Conservation (phyloP, 2,113 vertebrate genomes). For the Ailuropoda melanoleuca region DNA sequence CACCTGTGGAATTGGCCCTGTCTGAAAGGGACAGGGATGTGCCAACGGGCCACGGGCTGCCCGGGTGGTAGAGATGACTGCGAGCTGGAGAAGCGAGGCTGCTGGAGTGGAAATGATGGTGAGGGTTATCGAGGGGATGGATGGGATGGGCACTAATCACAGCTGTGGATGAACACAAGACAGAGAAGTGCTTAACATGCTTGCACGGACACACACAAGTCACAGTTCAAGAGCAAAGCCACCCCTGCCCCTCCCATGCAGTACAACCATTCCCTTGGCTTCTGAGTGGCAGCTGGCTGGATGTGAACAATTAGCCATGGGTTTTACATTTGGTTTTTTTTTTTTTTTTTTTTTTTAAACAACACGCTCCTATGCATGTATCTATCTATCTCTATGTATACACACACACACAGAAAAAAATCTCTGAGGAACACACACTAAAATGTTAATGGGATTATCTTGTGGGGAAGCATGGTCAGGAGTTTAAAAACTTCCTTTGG, state of each 20-base stretch:
- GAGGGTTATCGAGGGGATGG: slow-evolving; percentile 99
- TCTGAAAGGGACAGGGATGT: slow-evolving; percentile 95
- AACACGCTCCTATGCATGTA: neutral
- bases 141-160: slow-evolving; percentile 99
- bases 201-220: slow-evolving; percentile 69
- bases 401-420: neutral
- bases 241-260: slow-evolving; percentile 18
- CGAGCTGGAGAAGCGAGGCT: slow-evolving; percentile 95
- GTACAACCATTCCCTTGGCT: neutral
- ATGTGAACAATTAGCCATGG: neutral
- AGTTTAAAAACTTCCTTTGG: slow-evolving; percentile 19
- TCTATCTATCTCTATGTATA: neutral
- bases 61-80: slow-evolving; percentile 95
- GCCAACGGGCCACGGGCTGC: slow-evolving; percentile 90
- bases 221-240: slow-evolving; percentile 49
- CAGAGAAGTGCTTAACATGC: slow-evolving; percentile 88
- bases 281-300: neutral
- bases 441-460: slow-evolving; percentile 22
- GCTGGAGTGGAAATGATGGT: slow-evolving; percentile 99
- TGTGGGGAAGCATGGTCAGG: neutral
- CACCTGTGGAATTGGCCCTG: slow-evolving; percentile 97
- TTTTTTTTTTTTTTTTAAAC: neutral
- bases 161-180: slow-evolving; percentile 95
- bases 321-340: neutral
- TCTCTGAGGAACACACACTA: neutral